A percentile compares a stretch with the other conserved stretches of the same genome.
phyloP scores from a whole-genome alignment of 2,797 vertebrate species.

The Melanotaenia nigrans region DNA sequence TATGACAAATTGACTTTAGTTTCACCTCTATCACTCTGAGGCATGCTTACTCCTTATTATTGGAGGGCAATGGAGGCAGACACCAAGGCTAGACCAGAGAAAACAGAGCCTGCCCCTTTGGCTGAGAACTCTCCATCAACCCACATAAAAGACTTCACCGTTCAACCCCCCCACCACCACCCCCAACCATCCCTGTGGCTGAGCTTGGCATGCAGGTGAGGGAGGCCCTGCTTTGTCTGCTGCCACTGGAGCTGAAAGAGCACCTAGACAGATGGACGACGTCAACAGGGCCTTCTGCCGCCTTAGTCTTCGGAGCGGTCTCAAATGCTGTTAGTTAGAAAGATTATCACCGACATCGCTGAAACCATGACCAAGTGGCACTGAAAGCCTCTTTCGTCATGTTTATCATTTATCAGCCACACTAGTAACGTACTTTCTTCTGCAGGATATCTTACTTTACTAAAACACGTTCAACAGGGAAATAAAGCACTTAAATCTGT shows the following conservation, averaged over 20 bases:
- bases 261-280: conserved; percentile 67
- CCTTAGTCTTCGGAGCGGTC: conserved; percentile 33
- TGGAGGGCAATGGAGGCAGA: conserved; percentile 50
- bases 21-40: conserved; percentile 74
- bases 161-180: too few relatives aligned
- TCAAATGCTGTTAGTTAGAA: conserved; percentile 54
- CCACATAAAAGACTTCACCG: conserved; percentile 69
- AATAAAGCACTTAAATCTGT: neutral
- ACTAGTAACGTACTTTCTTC: neutral
- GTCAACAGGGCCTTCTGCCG: conserved; percentile 36
- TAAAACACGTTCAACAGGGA: conserved; percentile 10
- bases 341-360: conserved; percentile 45
- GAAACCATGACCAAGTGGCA: conserved; percentile 9
- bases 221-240: conserved; percentile 72
- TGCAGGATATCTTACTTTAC: conserved; percentile 13
- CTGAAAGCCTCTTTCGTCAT: conserved; percentile 13
- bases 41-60: conserved; percentile 64
- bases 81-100: conserved; percentile 55
- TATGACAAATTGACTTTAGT: conserved; percentile 77
- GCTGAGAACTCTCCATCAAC: conserved; percentile 61
- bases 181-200: conserved; percentile 33
- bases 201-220: conserved; percentile 69
- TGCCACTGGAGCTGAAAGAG: conserved; percentile 69
- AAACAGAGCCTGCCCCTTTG: conserved; percentile 60
- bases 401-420: conserved; percentile 36